A percentile compares a stretch with the other conserved stretches of the same genome.
These are phyloP conservation scores for Eupelmus urozonus DNA, from an alignment of 2,888 invertebrate genomes.

Conservation along the genomic window DNA sequence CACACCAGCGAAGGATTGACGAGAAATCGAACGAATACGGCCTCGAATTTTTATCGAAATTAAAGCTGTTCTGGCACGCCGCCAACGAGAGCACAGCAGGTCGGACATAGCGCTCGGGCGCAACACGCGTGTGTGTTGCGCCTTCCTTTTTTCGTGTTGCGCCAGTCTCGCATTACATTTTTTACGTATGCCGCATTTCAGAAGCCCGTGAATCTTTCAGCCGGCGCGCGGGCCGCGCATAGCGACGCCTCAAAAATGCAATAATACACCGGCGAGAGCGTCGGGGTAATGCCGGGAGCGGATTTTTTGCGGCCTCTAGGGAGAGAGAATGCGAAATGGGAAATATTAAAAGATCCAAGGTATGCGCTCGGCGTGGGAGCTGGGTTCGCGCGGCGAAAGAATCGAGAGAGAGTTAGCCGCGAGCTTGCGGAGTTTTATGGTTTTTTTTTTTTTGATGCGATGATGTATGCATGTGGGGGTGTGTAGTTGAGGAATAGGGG, in stretches of 20 bases:
- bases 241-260: background rate
- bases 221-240: background rate
- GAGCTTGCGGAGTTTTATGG: no score
- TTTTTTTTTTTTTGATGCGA: no score
- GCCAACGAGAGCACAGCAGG: slow-evolving; percentile 1
- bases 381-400: no score
- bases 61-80: slow-evolving; percentile 40
- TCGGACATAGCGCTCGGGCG: background rate
- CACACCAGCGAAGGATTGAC: background rate
- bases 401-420: no score
- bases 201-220: slow-evolving; percentile 39
- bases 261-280: background rate
- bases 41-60: slow-evolving; percentile 54
- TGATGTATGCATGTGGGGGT: no score
- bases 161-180: slow-evolving; percentile 28
- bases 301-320: background rate
- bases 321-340: background rate
- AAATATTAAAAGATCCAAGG: no score
- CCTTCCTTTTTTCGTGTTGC: background rate
- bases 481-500: no score
- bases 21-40: slow-evolving; percentile 21
- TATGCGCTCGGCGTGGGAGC: no score
- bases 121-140: background rate
- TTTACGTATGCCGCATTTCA: slow-evolving; percentile 20
- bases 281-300: background rate